Evolutionary conservation across 2,888 invertebrate genomes (phyloP).

Genomic region (Macrosiphum euphorbiae): DNA sequence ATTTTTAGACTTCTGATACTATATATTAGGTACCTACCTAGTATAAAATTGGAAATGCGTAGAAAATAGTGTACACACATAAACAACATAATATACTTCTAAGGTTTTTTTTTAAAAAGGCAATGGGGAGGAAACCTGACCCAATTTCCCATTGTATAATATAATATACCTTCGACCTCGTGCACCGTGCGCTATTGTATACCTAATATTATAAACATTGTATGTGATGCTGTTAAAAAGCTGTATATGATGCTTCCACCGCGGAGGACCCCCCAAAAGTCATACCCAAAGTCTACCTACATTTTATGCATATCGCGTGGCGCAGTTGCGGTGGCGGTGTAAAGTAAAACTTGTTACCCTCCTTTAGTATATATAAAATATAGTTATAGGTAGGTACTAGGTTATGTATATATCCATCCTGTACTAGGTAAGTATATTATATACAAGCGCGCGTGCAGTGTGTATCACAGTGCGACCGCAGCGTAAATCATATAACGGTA

Average conservation of each 20-base stretch:
- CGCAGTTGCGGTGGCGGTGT: not conserved
- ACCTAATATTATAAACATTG: not conserved
- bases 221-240: not conserved
- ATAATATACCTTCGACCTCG: not conserved
- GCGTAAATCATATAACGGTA: constrained; percentile 63
- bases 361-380: not conserved
- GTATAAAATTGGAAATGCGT: not conserved
- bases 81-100: not conserved
- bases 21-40: too few relatives aligned
- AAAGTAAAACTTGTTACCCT: constrained; percentile 16
- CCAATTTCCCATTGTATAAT: not conserved
- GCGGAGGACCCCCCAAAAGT: not conserved
- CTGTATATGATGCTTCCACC: not conserved
- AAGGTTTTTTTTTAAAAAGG: not conserved
- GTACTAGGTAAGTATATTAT: not conserved
- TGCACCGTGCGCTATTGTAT: not conserved
- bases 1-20: not conserved
- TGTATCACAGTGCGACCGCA: not conserved
- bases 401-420: not conserved
- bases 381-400: not conserved
- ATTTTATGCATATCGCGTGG: not conserved
- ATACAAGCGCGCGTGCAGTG: not conserved
- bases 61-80: not conserved
- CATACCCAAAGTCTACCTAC: not conserved
- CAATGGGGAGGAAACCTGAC: not conserved